phyloP scores from a whole-genome alignment of 2,113 vertebrate genomes.

The Stictonetta naevosa region DNA sequence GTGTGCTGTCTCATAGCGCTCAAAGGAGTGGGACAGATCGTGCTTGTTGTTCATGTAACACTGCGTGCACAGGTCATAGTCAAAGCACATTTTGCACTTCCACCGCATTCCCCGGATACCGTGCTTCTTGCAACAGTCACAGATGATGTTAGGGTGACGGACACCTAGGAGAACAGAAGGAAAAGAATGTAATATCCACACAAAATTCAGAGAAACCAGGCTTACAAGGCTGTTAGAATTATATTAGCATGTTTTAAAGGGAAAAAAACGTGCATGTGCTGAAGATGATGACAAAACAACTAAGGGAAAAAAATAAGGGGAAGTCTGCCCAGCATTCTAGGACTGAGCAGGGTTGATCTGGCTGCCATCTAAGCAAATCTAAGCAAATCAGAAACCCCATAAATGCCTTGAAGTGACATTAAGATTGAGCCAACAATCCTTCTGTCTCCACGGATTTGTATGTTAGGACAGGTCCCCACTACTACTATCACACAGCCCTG shows the following conservation, averaged over 20 bases:
- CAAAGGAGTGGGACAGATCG: slow-evolving; percentile 90
- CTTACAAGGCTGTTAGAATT: not conserved
- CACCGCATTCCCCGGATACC: slow-evolving; percentile 97
- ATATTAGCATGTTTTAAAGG: not conserved
- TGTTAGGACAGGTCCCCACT: not conserved
- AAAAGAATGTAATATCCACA: not conserved
- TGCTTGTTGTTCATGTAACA: slow-evolving; percentile 99
- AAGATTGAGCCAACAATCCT: not conserved
- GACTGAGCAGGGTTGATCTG: too few relatives aligned
- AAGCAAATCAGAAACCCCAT: not conserved
- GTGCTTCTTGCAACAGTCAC: slow-evolving; percentile 97
- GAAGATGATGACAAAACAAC: not conserved
- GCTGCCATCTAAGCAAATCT: not conserved
- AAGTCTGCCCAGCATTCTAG: too few relatives aligned
- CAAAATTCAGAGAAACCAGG: not conserved
- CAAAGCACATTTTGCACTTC: slow-evolving; percentile 97
- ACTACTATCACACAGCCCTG: not conserved
- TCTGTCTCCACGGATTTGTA: not conserved
- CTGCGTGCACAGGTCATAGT: slow-evolving; percentile 97
- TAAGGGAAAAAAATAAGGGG: too few relatives aligned
- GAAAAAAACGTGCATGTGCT: accelerated
- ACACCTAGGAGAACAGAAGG: slow-evolving; percentile 79
- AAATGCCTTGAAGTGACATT: not conserved
- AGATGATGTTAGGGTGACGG: slow-evolving; percentile 98
- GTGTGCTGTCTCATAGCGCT: slow-evolving; percentile 94